Evolutionary conservation across 2,888 invertebrate species (phyloP).

Genomic region (Eumerus sabulonum): DNA sequence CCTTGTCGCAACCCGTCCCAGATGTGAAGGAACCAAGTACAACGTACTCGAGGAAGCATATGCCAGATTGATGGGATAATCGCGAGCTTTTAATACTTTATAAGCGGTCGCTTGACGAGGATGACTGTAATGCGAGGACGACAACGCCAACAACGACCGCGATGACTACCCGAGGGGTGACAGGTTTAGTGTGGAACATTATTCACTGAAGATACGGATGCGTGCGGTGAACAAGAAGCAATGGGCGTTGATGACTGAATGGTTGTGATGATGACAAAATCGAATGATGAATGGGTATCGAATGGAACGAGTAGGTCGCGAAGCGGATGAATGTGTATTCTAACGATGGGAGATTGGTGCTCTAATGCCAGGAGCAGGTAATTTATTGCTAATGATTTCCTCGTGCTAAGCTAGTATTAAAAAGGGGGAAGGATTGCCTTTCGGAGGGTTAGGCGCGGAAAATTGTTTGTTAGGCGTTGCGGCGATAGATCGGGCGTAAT

Average conservation of each 20-base stretch:
- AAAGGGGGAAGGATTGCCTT: too few species aligned
- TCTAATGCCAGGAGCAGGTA: conserved; percentile 25
- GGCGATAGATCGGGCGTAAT: too few species aligned
- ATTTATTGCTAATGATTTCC: conserved; percentile 21
- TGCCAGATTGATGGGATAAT: conserved; percentile 59
- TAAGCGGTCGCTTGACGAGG: conserved; percentile 41
- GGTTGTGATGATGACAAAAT: conserved; percentile 31
- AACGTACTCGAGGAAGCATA: background rate
- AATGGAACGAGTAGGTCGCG: background rate
- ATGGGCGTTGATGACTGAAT: conserved; percentile 40
- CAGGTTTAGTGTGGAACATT: conserved; percentile 21
- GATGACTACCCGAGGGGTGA: background rate
- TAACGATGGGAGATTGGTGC: conserved; percentile 4
- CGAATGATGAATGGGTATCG: conserved; percentile 36
- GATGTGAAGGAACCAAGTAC: too few species aligned
- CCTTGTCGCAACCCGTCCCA: too few species aligned
- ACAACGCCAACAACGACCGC: too few species aligned
- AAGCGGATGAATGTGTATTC: conserved; percentile 13
- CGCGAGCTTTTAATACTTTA: conserved; percentile 60
- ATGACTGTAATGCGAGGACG: conserved; percentile 22
- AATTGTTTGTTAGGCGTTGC: too few species aligned
- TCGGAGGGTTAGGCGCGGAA: too few species aligned
- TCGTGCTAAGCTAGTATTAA: too few species aligned
- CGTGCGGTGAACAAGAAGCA: conserved; percentile 35
- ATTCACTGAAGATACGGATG: conserved; percentile 41